phyloP scores from a whole-genome alignment of 2,113 vertebrate genomes.

The Gobius niger region DNA sequence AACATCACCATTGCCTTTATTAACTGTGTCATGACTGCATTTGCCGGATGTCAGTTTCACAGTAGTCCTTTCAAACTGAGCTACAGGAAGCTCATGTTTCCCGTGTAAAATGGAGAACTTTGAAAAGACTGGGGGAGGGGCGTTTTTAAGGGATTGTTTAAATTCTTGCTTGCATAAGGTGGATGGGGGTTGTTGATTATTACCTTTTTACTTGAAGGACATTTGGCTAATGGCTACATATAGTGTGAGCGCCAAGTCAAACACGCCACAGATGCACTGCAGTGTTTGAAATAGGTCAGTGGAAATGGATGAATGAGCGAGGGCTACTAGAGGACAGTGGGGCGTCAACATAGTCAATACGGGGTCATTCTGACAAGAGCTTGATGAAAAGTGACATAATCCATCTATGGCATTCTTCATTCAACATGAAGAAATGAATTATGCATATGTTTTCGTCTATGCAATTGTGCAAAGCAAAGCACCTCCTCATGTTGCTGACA shows the following conservation, averaged over 20 bases:
- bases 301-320: slow-evolving; percentile 23
- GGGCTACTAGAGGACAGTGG: slow-evolving; percentile 2
- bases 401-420: background rate
- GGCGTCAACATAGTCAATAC: background rate
- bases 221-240: background rate
- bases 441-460: too few relatives aligned
- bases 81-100: slow-evolving; percentile 24
- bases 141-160: background rate
- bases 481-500: too few relatives aligned
- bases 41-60: background rate
- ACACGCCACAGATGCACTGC: background rate
- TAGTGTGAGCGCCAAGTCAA: slow-evolving; percentile 7
- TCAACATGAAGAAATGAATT: background rate
- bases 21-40: background rate
- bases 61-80: background rate
- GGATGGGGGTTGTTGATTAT: slow-evolving; percentile 9
- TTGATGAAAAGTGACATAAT: background rate
- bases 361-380: background rate
- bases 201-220: slow-evolving; percentile 15
- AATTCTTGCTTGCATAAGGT: background rate
- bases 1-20: background rate
- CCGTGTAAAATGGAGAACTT: slow-evolving; percentile 8
- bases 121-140: background rate
- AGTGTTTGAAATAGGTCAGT: slow-evolving; percentile 25
- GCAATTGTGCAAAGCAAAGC: too few relatives aligned